Base-by-base conservation (phyloP, 1,140 invertebrate genomes). In the Ephestia elutella region DNA sequence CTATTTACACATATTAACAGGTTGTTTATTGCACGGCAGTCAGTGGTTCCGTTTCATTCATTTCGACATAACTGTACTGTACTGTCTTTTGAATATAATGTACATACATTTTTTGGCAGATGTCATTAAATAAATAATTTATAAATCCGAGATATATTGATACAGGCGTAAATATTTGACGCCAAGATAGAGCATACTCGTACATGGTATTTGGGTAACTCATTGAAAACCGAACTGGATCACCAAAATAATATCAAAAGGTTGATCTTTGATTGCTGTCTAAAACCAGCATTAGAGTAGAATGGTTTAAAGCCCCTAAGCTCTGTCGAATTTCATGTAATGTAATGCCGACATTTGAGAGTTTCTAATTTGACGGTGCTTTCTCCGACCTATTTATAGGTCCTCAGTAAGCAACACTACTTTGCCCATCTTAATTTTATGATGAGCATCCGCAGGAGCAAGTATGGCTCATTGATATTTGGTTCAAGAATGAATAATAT, bases 301-400 rank as follows among this genome's bases (percentile, higher is more conserved):
- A 44, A 15, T 3, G 7, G 38, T 8, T 44, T 44, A 44, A 57
- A 60, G 57, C 59, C 49, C 25, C 51, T 32, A 10, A 32, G 30
- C 30, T 9, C 30, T 54, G 55, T 60, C 63, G 30, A 49, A 18
- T 49, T 60, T 60, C 25, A 57, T 53, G n/a, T 53, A n/a, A 53
- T 25, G 19, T 25, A 11, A n/a, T 10, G 20, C 50, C 50, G 50
- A 53, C 11, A 15, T 21, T 15, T 25, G 44, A 9, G 30, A 35
- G 61, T 70, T 61, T 70, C 65, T 70, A 65, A 69, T 67, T 67
- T 56, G 59, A 65, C 66, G 57, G 35, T 56, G 67, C 70, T 78
- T 73, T 75, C 74, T 73, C 70, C 60, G 64, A 68, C 70, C 75
- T 81, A 80, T 78, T 72, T 71, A 75, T 81, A 75, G 69, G 38